Conservation (phyloP, 1,140 invertebrate species). For the Brachionus rubens region DNA sequence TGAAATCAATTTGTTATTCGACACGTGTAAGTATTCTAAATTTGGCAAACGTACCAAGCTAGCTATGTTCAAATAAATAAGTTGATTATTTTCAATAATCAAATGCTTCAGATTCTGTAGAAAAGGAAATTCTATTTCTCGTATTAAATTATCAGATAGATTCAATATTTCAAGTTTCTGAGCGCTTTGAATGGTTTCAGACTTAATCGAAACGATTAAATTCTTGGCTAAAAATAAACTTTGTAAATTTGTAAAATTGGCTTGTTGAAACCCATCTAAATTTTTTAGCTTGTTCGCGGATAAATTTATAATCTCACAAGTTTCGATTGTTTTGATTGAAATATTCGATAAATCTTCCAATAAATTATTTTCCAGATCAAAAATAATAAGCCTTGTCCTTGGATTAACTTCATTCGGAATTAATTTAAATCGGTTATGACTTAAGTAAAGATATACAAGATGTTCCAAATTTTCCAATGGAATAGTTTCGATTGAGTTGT, state of each 20-base stretch:
- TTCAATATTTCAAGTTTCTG: neutral
- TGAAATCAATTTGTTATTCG: neutral
- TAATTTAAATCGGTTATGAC: neutral
- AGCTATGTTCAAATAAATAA: neutral
- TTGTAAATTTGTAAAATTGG: neutral
- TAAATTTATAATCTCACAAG: neutral
- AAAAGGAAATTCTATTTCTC: slow-evolving; percentile 1
- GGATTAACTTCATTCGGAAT: neutral
- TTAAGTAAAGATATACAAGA: slow-evolving; percentile 7
- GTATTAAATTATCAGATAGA: neutral
- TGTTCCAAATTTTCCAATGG: slow-evolving; percentile 1
- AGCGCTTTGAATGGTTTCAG: neutral
- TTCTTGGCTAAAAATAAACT: neutral
- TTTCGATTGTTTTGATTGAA: neutral
- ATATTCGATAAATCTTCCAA: neutral
- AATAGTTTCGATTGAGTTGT: slow-evolving; percentile 8
- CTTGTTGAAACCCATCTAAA: neutral
- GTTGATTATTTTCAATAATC: neutral
- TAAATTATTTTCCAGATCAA: neutral
- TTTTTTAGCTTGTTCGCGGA: neutral
- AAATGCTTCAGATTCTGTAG: neutral
- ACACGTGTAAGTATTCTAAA: neutral
- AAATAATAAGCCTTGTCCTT: neutral
- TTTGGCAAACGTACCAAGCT: neutral
- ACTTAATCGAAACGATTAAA: neutral